A percentile compares a stretch with the other conserved stretches of the same genome.
These are phyloP conservation scores for Atta colombica DNA, from an alignment of 1,140 invertebrate genomes.

Conservation along the genomic window DNA sequence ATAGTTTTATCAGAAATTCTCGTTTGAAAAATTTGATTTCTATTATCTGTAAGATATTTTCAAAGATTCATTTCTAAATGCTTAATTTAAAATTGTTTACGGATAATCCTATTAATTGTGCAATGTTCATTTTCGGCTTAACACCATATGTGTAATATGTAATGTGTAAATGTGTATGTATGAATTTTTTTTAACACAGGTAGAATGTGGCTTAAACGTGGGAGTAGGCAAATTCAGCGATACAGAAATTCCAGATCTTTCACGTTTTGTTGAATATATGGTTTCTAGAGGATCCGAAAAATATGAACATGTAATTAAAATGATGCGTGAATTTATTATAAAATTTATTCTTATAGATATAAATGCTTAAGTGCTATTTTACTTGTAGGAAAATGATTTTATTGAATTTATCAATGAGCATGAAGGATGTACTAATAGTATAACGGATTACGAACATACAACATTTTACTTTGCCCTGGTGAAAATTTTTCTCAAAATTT, in stretches of 20 bases:
- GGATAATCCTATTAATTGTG: background rate
- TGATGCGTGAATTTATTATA: too few relatives aligned
- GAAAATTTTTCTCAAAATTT: too few relatives aligned
- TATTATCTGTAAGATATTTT: too few relatives aligned
- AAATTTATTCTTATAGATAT: background rate
- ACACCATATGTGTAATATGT: background rate
- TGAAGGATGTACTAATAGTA: constrained; percentile 94
- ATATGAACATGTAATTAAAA: constrained; percentile 88
- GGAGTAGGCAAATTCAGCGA: constrained; percentile 91
- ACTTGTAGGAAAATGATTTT: constrained; percentile 92
- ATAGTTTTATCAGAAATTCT: background rate
- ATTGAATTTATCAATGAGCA: constrained; percentile 93
- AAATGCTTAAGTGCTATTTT: background rate
- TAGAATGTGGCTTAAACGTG: constrained; percentile 91
- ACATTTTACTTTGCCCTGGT: constrained; percentile 91
- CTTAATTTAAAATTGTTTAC: background rate
- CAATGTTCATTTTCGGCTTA: background rate
- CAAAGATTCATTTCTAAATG: too few relatives aligned
- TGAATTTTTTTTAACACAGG: constrained; percentile 82
- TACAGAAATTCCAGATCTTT: constrained; percentile 94
- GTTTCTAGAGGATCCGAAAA: constrained; percentile 97
- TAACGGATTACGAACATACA: constrained; percentile 94
- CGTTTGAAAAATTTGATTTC: background rate
- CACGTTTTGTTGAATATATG: constrained; percentile 99
- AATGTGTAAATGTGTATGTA: background rate